Percentiles rank a stretch among this genome's conserved stretches.
Conservation (phyloP, 2,797 vertebrate genomes). For the Phataginus tricuspis region DNA sequence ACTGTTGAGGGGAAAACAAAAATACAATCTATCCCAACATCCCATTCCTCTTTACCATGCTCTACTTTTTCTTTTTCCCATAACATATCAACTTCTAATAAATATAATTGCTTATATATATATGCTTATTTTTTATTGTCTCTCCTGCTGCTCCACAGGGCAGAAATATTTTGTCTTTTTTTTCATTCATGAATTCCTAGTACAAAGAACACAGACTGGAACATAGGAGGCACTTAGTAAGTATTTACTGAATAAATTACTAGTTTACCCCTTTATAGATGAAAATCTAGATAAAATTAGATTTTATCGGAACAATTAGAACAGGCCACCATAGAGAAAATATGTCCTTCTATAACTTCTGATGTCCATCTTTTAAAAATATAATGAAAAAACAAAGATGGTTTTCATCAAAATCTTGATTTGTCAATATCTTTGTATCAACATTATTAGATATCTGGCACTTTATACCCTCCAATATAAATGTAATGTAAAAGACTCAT, state of each 20-base stretch:
- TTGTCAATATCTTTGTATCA: neutral
- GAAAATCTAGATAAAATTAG: neutral
- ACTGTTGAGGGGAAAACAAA: neutral
- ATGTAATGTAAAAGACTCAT: slow-evolving; percentile 21
- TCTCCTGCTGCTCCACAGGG: neutral
- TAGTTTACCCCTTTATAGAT: neutral
- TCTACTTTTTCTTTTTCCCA: neutral
- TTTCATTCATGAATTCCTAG: neutral
- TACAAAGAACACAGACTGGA: neutral
- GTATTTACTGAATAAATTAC: neutral
- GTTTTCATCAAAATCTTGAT: neutral
- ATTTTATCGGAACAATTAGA: neutral
- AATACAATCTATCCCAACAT: neutral
- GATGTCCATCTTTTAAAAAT: neutral
- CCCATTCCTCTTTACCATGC: neutral
- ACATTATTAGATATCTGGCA: neutral
- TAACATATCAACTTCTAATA: neutral
- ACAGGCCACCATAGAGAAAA: neutral
- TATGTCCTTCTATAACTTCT: neutral
- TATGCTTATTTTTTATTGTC: neutral
- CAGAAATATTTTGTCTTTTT: neutral
- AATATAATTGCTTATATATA: neutral
- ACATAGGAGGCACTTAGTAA: neutral
- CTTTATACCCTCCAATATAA: neutral
- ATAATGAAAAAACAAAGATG: neutral